Conservation (phyloP, 2,888 invertebrate species). For the Caenorhabditis panamensis region DNA sequence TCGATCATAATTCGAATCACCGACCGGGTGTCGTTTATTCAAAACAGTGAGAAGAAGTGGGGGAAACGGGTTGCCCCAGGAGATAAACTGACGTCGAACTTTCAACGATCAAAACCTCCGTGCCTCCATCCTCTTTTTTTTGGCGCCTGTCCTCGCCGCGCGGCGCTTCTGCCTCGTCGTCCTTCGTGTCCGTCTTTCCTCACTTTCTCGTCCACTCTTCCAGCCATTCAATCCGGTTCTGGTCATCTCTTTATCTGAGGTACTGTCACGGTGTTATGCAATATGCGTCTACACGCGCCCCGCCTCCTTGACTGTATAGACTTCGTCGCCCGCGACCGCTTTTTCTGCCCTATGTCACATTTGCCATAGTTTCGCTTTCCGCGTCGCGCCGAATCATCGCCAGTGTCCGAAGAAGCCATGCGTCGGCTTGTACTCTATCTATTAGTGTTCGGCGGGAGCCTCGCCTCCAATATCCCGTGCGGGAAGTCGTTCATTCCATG, state of each 20-base stretch:
- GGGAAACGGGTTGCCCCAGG: slow-evolving; percentile 49
- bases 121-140: slow-evolving; percentile 36
- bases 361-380: slow-evolving; percentile 60
- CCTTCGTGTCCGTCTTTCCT: slow-evolving; percentile 49
- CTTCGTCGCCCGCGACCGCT: slow-evolving; percentile 40
- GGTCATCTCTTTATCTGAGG: slow-evolving; percentile 60
- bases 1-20: slow-evolving; percentile 57
- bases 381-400: slow-evolving; percentile 19
- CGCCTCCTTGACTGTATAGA: slow-evolving; percentile 48
- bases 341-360: slow-evolving; percentile 61
- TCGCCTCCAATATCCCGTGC: slow-evolving; percentile 74
- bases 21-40: slow-evolving; percentile 28
- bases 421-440: slow-evolving; percentile 56
- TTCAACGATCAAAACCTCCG: slow-evolving; percentile 61
- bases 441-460: slow-evolving; percentile 48
- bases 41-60: slow-evolving; percentile 20
- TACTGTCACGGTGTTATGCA: slow-evolving; percentile 62
- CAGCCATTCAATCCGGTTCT: slow-evolving; percentile 51
- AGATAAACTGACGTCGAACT: slow-evolving; percentile 63
- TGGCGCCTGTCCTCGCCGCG: slow-evolving; percentile 43
- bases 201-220: slow-evolving; percentile 62
- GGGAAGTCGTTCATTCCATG: slow-evolving; percentile 79
- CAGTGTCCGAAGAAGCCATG: slow-evolving; percentile 49
- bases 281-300: slow-evolving; percentile 45
- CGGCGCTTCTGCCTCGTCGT: slow-evolving; percentile 33